Evolutionary conservation across 2,888 invertebrate genomes (phyloP), one percentile per base, ranked within the genome.

Genomic region (Mycalesis mineus): DNA sequence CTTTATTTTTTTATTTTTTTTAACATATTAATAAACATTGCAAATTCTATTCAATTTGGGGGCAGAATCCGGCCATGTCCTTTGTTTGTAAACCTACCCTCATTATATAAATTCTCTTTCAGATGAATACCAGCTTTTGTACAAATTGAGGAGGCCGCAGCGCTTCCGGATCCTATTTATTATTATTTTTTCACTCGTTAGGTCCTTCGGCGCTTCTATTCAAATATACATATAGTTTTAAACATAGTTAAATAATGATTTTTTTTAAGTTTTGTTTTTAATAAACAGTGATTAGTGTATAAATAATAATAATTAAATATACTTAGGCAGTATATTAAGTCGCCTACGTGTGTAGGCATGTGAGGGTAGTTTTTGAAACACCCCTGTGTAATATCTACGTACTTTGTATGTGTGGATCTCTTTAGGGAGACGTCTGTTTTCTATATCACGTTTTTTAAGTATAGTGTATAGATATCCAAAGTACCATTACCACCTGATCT

Each of bases 111-210:
- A 62, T 65, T 65, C 72, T 17, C 64, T 82, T 84, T 49, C 85
- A 86, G 85, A 76, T 78, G 65, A 64, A 69, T 69, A 68, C 74
- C 75, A 74, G 82, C 77, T 82, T 82, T 84, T 88, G 88, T 88
- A 88, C 88, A 88, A 88, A 87, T 73, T 65, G 71, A 64, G 78
- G 79, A 74, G 68, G 77, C 78, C 71, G 64, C 70, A 65, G 77
- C 65, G 80, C 75, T 70, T 77, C 82, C 79, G 68, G 74, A 77
- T 79, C 75, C 80, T 83, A 85, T 87, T 88, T 88, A 87, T 88
- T 84, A 82, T 80, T 76, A 68, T 76, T 79, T 80, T 79, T 78
- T 82, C 84, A 84, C 83, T 83, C 74, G 84, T 86, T 84, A 84
- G 81, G 79, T 78, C 79, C 76, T 80, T 78, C 82, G 80, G 81